Conservation (phyloP, 1,140 invertebrate genomes). For the Anoplophora glabripennis region DNA sequence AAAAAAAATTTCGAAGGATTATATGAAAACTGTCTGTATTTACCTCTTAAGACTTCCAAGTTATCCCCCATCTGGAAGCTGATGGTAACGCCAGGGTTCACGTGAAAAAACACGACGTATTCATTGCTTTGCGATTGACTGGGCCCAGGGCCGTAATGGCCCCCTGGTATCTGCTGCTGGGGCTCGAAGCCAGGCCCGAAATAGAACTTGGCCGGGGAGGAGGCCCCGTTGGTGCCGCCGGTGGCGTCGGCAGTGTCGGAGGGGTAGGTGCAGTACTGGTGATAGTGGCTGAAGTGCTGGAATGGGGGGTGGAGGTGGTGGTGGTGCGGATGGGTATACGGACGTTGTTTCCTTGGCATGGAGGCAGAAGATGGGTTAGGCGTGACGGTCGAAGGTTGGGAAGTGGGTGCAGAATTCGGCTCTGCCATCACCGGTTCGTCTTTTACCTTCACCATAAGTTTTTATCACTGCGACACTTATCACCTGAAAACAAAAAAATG, state of each 20-base stretch:
- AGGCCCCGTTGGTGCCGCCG: constrained; percentile 24
- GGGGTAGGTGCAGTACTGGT: constrained; percentile 48
- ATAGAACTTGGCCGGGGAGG: constrained; percentile 50
- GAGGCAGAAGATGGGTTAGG: constrained; percentile 6
- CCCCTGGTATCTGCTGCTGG: constrained; percentile 40
- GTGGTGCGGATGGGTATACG: constrained; percentile 39
- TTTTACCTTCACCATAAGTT: constrained; percentile 47
- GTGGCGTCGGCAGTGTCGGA: constrained; percentile 29
- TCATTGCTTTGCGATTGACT: constrained; percentile 44
- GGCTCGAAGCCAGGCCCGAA: constrained; percentile 55
- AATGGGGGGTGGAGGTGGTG: constrained; percentile 38
- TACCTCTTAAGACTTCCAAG: constrained; percentile 65
- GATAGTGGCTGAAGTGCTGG: constrained; percentile 46
- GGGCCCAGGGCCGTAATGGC: constrained; percentile 29
- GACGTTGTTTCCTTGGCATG: constrained; percentile 24
- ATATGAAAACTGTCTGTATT: too few species aligned
- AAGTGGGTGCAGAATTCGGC: constrained; percentile 29
- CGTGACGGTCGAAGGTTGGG: constrained; percentile 24
- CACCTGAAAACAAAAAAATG: too few species aligned
- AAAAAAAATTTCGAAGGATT: too few species aligned
- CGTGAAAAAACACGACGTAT: constrained; percentile 67
- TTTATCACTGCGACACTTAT: constrained; percentile 2
- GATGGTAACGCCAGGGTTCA: constrained; percentile 67
- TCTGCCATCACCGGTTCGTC: constrained; percentile 42
- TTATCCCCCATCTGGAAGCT: constrained; percentile 64